These are phyloP conservation scores for Dione juno DNA, from an alignment of 2,888 invertebrate species.

Conservation along the genomic window DNA sequence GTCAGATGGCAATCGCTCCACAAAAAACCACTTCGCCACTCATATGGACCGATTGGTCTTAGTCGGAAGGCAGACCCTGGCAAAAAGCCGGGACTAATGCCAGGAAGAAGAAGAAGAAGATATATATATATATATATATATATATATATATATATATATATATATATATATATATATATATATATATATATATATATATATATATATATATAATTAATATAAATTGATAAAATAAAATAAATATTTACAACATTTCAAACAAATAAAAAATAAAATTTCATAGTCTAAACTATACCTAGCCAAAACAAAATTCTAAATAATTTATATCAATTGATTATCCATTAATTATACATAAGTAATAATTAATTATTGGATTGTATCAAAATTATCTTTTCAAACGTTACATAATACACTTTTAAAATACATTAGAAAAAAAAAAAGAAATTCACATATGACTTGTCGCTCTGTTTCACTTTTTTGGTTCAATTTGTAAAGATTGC, in stretches of 20 bases:
- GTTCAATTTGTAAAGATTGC: constrained; percentile 77
- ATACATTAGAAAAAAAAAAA: constrained; percentile 17
- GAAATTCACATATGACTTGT: constrained; percentile 40
- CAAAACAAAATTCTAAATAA: not conserved
- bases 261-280: not conserved
- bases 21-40: too few species aligned
- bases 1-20: too few species aligned
- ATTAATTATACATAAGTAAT: not conserved
- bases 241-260: not conserved
- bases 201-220: too few species aligned
- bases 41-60: too few species aligned
- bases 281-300: not conserved
- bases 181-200: too few species aligned
- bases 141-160: too few species aligned
- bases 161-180: too few species aligned
- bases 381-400: constrained; percentile 1
- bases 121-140: too few species aligned
- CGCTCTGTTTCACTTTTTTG: constrained; percentile 56
- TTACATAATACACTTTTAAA: constrained; percentile 8
- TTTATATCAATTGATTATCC: not conserved
- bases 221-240: not conserved
- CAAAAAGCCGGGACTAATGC: too few species aligned
- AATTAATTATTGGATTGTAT: not conserved
- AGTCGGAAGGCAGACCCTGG: too few species aligned
- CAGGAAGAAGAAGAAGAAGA: too few species aligned